Evolutionary conservation across 2,113 vertebrate genomes (phyloP).

Genomic region (Phaethon lepturus): DNA sequence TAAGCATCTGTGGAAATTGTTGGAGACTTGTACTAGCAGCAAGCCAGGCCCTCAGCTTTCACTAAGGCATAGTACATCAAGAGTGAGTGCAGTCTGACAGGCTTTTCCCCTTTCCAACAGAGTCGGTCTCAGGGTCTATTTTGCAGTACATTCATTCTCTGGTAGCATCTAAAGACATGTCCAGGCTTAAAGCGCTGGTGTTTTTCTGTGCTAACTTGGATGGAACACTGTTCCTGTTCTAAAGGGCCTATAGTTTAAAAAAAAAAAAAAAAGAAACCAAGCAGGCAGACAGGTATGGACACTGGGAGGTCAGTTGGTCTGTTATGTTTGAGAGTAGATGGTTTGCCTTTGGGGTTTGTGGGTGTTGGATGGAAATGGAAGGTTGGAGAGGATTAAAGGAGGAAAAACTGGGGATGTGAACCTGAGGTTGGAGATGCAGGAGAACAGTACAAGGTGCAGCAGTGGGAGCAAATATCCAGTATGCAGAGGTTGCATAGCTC

Average conservation of each 20-base stretch:
- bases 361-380: neutral
- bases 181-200: neutral
- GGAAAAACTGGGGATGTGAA: neutral
- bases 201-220: neutral
- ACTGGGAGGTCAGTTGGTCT: neutral
- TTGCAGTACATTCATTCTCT: neutral
- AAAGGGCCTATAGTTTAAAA: neutral
- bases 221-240: neutral
- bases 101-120: neutral
- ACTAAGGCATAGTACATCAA: neutral
- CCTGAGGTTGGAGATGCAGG: neutral
- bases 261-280: neutral
- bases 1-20: neutral
- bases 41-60: neutral
- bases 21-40: neutral
- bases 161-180: neutral
- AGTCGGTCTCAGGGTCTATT: neutral
- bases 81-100: accelerated
- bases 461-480: neutral
- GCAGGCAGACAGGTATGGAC: neutral
- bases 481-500: neutral
- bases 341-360: neutral
- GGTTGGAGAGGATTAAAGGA: neutral
- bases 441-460: neutral
- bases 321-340: neutral